A percentile compares a stretch with the other conserved stretches of the same genome.
Evolutionary conservation across 2,797 vertebrate genomes (phyloP).

Genomic region (Microtus californicus): DNA sequence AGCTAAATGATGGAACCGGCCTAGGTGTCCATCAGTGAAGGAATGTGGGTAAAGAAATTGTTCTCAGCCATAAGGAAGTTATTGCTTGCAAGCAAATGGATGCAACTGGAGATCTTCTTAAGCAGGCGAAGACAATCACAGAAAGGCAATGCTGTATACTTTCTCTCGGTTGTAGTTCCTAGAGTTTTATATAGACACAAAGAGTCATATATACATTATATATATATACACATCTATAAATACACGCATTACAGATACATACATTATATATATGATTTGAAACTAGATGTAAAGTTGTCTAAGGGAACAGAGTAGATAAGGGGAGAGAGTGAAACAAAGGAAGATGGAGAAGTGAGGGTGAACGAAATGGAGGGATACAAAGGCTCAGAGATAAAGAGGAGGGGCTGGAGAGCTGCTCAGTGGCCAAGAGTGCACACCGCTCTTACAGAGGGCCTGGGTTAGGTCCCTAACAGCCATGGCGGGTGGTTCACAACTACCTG

Average conservation of each 20-base stretch:
- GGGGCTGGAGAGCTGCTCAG: not conserved
- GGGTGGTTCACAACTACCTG: not conserved
- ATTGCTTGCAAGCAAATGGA: not conserved
- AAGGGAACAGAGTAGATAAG: not conserved
- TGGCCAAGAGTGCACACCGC: not conserved
- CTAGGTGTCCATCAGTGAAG: not conserved
- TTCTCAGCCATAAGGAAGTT: not conserved
- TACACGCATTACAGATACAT: not conserved
- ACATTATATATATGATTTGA: not conserved
- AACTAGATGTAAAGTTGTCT: not conserved
- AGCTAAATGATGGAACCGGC: not conserved
- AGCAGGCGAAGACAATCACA: not conserved
- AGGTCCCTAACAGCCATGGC: not conserved
- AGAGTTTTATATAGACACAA: not conserved
- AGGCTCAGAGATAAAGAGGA: not conserved
- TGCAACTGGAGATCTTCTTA: not conserved
- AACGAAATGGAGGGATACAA: not conserved
- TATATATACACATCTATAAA: not conserved
- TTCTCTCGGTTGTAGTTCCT: not conserved
- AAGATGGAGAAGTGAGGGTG: too few relatives aligned
- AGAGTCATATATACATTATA: not conserved
- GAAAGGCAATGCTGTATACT: not conserved
- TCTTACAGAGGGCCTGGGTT: too few relatives aligned
- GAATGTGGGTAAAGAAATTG: not conserved
- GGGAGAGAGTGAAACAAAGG: not conserved